Conservation (phyloP, 2,888 invertebrate genomes). For the Nephrotoma flavescens region DNA sequence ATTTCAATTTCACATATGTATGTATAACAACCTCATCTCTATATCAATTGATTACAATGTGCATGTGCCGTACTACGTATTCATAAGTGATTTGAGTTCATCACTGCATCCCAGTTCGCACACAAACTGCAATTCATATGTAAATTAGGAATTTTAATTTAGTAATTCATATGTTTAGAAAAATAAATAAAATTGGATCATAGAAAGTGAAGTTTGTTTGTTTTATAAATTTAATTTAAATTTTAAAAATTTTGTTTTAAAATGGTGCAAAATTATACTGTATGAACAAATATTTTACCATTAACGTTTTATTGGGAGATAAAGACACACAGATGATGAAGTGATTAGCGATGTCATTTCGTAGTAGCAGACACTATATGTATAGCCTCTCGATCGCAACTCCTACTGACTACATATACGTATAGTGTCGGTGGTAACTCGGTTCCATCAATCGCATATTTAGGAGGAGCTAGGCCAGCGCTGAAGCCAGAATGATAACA, state of each 20-base stretch:
- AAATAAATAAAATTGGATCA: neutral
- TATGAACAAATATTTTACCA: too few relatives aligned
- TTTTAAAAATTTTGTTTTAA: neutral
- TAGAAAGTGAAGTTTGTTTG: neutral
- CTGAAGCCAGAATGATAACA: too few relatives aligned
- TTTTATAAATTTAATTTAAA: neutral
- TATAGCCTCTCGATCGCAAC: too few relatives aligned
- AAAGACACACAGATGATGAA: too few relatives aligned
- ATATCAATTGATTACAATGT: neutral
- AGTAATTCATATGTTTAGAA: neutral
- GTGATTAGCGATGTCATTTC: too few relatives aligned
- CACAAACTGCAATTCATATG: neutral
- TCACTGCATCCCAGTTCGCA: neutral
- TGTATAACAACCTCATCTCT: neutral
- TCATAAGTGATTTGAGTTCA: neutral
- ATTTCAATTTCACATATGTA: neutral
- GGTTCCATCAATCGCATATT: too few relatives aligned
- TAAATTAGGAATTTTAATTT: neutral
- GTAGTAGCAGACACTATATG: too few relatives aligned
- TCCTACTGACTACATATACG: too few relatives aligned
- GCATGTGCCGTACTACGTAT: neutral
- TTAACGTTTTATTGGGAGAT: too few relatives aligned
- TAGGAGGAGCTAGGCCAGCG: too few relatives aligned
- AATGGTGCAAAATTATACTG: neutral
- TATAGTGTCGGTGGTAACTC: too few relatives aligned